Conservation (phyloP, 2,888 invertebrate genomes). For the Dascillus cervinus region DNA sequence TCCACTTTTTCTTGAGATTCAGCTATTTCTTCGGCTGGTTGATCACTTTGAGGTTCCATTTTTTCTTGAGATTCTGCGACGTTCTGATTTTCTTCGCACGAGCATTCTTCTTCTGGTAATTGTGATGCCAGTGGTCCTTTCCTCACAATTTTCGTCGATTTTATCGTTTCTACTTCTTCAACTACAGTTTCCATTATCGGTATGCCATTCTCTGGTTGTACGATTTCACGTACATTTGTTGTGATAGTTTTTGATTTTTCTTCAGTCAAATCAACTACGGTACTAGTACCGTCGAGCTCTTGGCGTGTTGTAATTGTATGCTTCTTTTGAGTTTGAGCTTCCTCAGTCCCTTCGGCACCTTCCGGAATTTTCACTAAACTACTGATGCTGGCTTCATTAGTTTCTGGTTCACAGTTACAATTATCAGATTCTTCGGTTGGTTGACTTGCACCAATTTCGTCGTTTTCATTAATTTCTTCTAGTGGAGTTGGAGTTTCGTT, state of each 20-base stretch:
- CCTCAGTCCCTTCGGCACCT: too few relatives aligned
- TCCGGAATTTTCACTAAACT: too few relatives aligned
- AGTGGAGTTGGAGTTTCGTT: neutral
- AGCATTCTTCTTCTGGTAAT: too few relatives aligned
- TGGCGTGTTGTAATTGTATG: constrained; percentile 1
- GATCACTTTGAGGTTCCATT: too few relatives aligned
- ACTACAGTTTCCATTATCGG: neutral
- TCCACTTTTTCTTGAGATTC: too few relatives aligned
- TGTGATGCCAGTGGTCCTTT: constrained; percentile 2
- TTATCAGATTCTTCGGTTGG: neutral
- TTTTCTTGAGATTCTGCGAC: too few relatives aligned
- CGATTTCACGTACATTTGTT: neutral
- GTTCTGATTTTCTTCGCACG: too few relatives aligned
- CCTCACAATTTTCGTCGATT: too few relatives aligned
- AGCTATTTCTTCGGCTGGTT: too few relatives aligned
- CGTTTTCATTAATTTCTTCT: neutral
- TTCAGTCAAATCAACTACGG: constrained; percentile 2
- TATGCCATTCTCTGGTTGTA: neutral
- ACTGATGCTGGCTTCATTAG: too few relatives aligned
- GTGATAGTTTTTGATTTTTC: constrained; percentile 3
- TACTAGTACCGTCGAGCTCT: neutral
- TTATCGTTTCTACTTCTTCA: constrained; percentile 3
- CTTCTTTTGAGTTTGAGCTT: too few relatives aligned
- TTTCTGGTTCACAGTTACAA: too few relatives aligned
- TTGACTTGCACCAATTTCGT: neutral